A percentile compares a stretch with the other conserved stretches of the same genome.
Conservation (phyloP, 2,888 invertebrate species). For the Mimas tiliae region DNA sequence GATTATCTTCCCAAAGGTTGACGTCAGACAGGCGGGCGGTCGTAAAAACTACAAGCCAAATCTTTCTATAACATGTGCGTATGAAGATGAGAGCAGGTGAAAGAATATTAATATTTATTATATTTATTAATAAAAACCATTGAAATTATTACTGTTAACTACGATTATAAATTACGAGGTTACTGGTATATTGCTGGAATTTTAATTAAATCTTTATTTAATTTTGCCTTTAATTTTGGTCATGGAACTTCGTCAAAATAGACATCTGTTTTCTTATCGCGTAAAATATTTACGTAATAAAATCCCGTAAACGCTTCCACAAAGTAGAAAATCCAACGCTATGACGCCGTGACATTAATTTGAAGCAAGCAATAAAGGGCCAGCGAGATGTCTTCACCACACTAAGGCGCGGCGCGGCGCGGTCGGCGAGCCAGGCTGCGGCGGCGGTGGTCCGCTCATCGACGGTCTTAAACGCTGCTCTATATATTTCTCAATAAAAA, state of each 20-base stretch:
- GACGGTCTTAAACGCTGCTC: conserved; percentile 73
- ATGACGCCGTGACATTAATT: conserved; percentile 81
- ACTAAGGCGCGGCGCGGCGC: conserved; percentile 31
- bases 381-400: conserved; percentile 73
- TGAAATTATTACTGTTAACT: too few species aligned
- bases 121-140: too few species aligned
- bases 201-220: not conserved
- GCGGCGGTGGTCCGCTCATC: conserved; percentile 48
- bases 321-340: conserved; percentile 74
- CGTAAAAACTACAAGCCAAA: too few species aligned
- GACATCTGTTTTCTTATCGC: conserved; percentile 56
- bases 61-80: too few species aligned
- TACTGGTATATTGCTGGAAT: not conserved
- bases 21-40: too few species aligned
- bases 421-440: conserved; percentile 29
- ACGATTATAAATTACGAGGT: too few species aligned
- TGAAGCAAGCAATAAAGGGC: conserved; percentile 81
- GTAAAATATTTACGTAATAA: conserved; percentile 71
- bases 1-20: too few species aligned
- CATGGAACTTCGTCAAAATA: conserved; percentile 41
- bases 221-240: conserved; percentile 25
- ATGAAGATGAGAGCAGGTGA: too few species aligned
- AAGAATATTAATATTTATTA: too few species aligned
- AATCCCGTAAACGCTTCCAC: conserved; percentile 74
- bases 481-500: conserved; percentile 80